A percentile compares a stretch with the other conserved stretches of the same genome.
Conservation (phyloP, 1,140 invertebrate genomes). For the Drosophila subobscura region DNA sequence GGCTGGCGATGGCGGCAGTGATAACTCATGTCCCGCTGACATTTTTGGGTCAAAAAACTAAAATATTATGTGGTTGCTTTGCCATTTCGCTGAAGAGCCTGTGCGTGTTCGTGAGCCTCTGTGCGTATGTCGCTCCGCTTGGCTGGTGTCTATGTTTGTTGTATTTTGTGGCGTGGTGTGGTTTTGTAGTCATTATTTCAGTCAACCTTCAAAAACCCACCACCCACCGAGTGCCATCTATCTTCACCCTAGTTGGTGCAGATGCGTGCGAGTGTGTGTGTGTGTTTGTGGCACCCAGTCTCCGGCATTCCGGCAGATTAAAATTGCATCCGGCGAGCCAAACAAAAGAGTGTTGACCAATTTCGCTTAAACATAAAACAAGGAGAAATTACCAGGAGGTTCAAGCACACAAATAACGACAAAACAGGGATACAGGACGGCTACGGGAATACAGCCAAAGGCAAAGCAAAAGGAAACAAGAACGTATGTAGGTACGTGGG, state of each 20-base stretch:
- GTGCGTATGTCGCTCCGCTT: constrained; percentile 26
- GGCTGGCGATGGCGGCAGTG: constrained; percentile 67
- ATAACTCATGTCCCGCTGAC: constrained; percentile 81
- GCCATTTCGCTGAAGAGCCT: constrained; percentile 32
- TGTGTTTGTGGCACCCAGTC: constrained; percentile 15
- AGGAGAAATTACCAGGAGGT: constrained; percentile 54
- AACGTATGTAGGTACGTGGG: constrained; percentile 5
- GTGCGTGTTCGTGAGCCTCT: constrained; percentile 10
- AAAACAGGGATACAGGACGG: constrained; percentile 28
- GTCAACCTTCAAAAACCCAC: constrained; percentile 26
- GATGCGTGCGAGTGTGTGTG: constrained; percentile 27
- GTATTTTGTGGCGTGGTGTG: constrained; percentile 24
- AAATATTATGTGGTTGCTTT: constrained; percentile 72
- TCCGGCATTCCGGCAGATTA: constrained; percentile 72
- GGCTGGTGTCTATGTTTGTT: constrained; percentile 47
- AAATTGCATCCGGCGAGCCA: constrained; percentile 75
- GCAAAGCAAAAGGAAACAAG: constrained; percentile 41
- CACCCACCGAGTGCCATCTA: constrained; percentile 21
- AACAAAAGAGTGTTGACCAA: constrained; percentile 74
- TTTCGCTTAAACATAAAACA: constrained; percentile 64
- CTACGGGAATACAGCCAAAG: constrained; percentile 15
- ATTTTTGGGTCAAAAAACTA: constrained; percentile 83
- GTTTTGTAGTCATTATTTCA: constrained; percentile 73
- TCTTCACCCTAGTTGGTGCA: constrained; percentile 7
- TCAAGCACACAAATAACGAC: constrained; percentile 37